Conservation (phyloP, 2,888 invertebrate genomes). For the Calliphora vomitoria region DNA sequence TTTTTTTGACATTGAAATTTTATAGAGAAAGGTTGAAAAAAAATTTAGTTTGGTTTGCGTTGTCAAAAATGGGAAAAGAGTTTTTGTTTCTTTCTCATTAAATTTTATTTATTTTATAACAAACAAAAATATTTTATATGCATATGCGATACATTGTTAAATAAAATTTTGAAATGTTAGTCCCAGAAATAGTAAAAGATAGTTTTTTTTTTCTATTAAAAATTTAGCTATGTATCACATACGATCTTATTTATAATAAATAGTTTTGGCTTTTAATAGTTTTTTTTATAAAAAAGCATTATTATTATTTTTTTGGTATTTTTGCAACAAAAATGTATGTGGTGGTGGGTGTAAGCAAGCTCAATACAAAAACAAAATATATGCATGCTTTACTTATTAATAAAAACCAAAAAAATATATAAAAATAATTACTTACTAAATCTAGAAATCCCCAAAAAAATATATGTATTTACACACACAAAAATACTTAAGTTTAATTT, state of each 20-base stretch:
- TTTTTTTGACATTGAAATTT: constrained; percentile 59
- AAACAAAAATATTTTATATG: constrained; percentile 69
- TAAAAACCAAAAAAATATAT: no score
- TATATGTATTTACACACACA: not conserved
- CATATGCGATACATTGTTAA: constrained; percentile 71
- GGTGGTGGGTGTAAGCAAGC: not conserved
- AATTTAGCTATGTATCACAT: constrained; percentile 59
- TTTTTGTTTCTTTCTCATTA: constrained; percentile 67
- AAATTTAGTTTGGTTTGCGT: constrained; percentile 77
- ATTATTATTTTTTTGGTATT: constrained; percentile 12
- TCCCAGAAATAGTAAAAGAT: constrained; percentile 18
- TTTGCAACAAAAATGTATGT: constrained; percentile 40
- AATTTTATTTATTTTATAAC: constrained; percentile 41
- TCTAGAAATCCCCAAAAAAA: not conserved
- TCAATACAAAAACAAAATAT: constrained; percentile 49
- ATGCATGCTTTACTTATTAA: constrained; percentile 6
- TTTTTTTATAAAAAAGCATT: constrained; percentile 18
- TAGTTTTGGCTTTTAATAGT: constrained; percentile 40
- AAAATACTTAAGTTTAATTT: not conserved
- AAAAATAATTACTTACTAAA: no score
- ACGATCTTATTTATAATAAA: not conserved
- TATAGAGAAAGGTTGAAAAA: constrained; percentile 57
- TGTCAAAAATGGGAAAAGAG: constrained; percentile 85
- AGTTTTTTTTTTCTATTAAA: not conserved
- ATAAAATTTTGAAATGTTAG: constrained; percentile 52